Evolutionary conservation across 2,888 invertebrate genomes (phyloP).

Genomic region (Matsumyia berberina): DNA sequence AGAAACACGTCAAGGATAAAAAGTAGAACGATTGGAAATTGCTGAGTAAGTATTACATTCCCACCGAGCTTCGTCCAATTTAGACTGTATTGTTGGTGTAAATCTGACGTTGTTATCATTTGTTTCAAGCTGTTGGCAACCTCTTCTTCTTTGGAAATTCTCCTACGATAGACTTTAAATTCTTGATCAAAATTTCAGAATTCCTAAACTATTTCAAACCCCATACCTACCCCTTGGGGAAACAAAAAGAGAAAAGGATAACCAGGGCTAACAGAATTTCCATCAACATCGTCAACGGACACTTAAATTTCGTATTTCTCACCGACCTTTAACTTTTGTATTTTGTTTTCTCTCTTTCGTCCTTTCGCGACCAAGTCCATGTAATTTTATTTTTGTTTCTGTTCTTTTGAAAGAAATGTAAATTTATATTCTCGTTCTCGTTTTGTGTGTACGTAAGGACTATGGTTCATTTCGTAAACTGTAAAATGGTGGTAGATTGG

Average conservation of each 20-base stretch:
- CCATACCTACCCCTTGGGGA: no score
- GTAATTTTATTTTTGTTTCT: constrained; percentile 12
- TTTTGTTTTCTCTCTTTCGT: constrained; percentile 27
- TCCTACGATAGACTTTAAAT: no score
- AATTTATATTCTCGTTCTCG: constrained; percentile 25
- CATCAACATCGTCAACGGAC: constrained; percentile 52
- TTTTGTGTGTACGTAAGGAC: background rate
- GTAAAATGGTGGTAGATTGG: constrained; percentile 11
- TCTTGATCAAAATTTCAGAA: constrained; percentile 9
- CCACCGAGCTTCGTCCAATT: no score
- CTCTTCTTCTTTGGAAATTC: no score
- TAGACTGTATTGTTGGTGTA: no score
- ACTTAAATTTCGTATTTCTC: constrained; percentile 43
- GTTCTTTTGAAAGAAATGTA: constrained; percentile 39
- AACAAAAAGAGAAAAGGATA: constrained; percentile 7
- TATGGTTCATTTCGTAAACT: constrained; percentile 3
- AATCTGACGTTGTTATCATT: no score
- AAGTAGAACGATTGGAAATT: no score
- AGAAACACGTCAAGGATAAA: no score
- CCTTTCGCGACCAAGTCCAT: constrained; percentile 43
- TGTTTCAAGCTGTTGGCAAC: no score
- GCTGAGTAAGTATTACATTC: no score
- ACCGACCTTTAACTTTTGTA: constrained; percentile 34
- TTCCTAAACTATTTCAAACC: background rate
- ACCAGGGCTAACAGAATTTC: constrained; percentile 16